Percentiles rank a stretch among this genome's conserved stretches.
Evolutionary conservation across 2,888 invertebrate genomes (phyloP).

Genomic region (Sympetrum striolatum): DNA sequence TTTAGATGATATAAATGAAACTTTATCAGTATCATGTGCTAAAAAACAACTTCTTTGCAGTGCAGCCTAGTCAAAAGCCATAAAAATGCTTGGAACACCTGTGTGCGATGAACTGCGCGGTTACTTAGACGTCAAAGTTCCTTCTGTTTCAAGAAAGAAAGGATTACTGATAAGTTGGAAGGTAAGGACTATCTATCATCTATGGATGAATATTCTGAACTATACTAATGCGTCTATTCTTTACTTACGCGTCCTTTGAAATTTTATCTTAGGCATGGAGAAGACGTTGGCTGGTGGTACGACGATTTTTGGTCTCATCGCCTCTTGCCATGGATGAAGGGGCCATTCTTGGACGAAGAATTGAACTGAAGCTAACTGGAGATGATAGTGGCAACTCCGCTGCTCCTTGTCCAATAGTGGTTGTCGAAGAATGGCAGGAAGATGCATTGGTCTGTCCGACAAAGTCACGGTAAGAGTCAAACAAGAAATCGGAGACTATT

Average conservation of each 20-base stretch:
- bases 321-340: background rate
- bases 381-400: background rate
- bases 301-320: constrained; percentile 20
- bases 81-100: background rate
- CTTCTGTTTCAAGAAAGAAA: constrained; percentile 1
- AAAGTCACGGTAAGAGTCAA: background rate
- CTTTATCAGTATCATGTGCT: too few species aligned
- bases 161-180: constrained; percentile 6
- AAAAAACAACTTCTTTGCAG: background rate
- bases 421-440: constrained; percentile 33
- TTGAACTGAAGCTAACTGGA: constrained; percentile 23
- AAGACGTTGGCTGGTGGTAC: constrained; percentile 12
- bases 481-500: background rate
- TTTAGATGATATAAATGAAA: too few species aligned
- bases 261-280: constrained; percentile 6
- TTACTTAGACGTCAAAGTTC: constrained; percentile 27
- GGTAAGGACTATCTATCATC: background rate
- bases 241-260: background rate
- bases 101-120: constrained; percentile 11
- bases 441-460: constrained; percentile 21
- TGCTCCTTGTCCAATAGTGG: constrained; percentile 14
- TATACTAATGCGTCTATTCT: background rate
- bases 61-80: background rate
- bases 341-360: background rate
- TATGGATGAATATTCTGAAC: background rate